These are phyloP conservation scores for Crotalus viridis DNA, from an alignment of 2,113 vertebrate genomes.

Conservation along the genomic window DNA sequence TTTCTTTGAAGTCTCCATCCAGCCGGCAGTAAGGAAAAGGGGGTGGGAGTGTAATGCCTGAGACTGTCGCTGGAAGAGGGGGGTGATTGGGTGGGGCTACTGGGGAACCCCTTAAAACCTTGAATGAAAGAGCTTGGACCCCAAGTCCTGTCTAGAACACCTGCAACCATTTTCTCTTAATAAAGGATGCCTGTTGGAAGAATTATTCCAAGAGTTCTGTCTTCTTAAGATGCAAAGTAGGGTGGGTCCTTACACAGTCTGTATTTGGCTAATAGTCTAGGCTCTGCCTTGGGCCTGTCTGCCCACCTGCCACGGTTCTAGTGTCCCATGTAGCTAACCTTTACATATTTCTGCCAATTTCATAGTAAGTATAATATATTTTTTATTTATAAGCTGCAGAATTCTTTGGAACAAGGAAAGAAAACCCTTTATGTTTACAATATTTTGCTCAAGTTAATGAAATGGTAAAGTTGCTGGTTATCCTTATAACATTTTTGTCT, in stretches of 20 bases:
- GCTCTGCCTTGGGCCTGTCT: not conserved
- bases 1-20: no score
- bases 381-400: not conserved
- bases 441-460: not conserved
- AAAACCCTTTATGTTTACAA: not conserved
- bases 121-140: no score
- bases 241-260: not conserved
- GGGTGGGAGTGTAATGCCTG: no score
- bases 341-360: not conserved
- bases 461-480: fast-evolving
- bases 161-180: no score
- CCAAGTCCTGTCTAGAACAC: no score
- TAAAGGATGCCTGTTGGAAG: no score
- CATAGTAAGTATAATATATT: not conserved
- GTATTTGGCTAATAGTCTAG: not conserved
- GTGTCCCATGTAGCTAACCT: not conserved
- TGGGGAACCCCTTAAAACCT: no score
- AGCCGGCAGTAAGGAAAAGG: no score
- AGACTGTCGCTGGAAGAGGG: no score
- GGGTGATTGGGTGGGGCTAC: no score
- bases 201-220: no score
- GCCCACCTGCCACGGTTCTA: not conserved
- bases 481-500: not conserved
- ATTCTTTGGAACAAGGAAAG: not conserved
- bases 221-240: no score